Evolutionary conservation across 2,113 vertebrate genomes (phyloP).

Genomic region (Motacilla tschutschensis): DNA sequence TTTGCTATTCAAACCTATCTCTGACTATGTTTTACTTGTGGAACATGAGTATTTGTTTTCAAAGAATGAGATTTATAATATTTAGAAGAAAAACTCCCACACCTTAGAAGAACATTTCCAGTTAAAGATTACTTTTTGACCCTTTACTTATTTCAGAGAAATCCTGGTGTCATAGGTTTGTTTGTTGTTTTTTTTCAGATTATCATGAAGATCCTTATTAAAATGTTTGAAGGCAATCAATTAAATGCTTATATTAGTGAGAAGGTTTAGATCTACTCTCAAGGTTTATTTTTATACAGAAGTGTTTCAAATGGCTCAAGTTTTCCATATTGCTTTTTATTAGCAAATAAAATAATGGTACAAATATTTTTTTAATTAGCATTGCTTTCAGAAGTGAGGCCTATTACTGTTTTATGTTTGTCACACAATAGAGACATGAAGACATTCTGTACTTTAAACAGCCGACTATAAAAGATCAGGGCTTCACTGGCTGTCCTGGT

Average conservation of each 20-base stretch:
- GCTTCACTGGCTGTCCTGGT: conserved; percentile 25
- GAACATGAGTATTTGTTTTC: not conserved
- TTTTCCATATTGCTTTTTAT: conserved; percentile 11
- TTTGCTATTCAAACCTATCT: not conserved
- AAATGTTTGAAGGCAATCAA: not conserved
- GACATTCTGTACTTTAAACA: conserved; percentile 13
- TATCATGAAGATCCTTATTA: not conserved
- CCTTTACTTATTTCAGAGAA: not conserved
- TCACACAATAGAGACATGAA: conserved; percentile 24
- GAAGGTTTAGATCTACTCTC: not conserved
- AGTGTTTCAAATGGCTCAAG: conserved; percentile 5
- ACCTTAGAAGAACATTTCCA: not conserved
- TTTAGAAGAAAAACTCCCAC: not conserved
- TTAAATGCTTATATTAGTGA: not conserved
- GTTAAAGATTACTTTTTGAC: not conserved
- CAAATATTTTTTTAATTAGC: conserved; percentile 53
- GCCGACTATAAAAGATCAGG: conserved; percentile 30
- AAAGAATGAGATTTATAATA: not conserved
- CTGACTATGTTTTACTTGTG: not conserved
- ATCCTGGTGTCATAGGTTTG: not conserved
- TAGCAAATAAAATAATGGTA: conserved; percentile 34
- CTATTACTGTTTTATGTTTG: conserved; percentile 47
- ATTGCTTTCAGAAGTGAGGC: conserved; percentile 22
- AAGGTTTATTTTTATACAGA: not conserved
- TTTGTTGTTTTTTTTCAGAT: not conserved